A percentile compares a stretch with the other conserved stretches of the same genome.
These are phyloP conservation scores for Acronicta psi DNA, from an alignment of 2,888 invertebrate species.

Conservation along the genomic window DNA sequence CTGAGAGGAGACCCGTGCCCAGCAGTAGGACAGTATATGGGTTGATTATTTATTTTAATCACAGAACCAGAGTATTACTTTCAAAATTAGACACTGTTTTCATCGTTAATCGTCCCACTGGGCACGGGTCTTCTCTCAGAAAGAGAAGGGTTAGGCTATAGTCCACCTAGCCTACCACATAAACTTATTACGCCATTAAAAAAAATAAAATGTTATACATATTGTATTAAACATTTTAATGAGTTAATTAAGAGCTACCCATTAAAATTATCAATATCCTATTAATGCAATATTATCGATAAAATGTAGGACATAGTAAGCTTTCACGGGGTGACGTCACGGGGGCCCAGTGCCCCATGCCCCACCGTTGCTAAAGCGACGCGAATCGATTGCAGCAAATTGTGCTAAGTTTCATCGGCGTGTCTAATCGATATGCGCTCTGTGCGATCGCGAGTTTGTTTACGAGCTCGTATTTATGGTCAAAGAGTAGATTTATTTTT, in stretches of 20 bases:
- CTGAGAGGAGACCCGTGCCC: too few species aligned
- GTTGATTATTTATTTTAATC: too few species aligned
- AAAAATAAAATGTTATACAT: too few species aligned
- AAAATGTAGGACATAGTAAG: constrained; percentile 10
- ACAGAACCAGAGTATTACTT: too few species aligned
- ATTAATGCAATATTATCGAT: neutral
- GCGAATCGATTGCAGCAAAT: constrained; percentile 74
- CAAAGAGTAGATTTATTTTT: neutral
- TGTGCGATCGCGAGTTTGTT: constrained; percentile 45
- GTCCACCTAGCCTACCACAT: too few species aligned
- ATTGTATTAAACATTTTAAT: too few species aligned
- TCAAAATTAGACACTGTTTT: too few species aligned
- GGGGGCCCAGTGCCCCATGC: constrained; percentile 58
- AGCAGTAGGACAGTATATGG: too few species aligned
- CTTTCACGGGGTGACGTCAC: constrained; percentile 40
- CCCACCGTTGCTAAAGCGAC: constrained; percentile 63
- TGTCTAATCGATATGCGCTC: constrained; percentile 65
- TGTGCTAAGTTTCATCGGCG: constrained; percentile 70
- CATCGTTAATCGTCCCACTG: too few species aligned
- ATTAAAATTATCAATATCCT: neutral
- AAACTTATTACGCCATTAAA: too few species aligned
- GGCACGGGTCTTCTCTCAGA: too few species aligned
- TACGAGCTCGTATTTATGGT: constrained; percentile 14
- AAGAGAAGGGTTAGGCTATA: too few species aligned
- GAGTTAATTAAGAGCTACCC: neutral